Percentiles rank a stretch among this genome's conserved stretches.
Conservation (phyloP, 2,888 invertebrate genomes). For the Tineola bisselliella region DNA sequence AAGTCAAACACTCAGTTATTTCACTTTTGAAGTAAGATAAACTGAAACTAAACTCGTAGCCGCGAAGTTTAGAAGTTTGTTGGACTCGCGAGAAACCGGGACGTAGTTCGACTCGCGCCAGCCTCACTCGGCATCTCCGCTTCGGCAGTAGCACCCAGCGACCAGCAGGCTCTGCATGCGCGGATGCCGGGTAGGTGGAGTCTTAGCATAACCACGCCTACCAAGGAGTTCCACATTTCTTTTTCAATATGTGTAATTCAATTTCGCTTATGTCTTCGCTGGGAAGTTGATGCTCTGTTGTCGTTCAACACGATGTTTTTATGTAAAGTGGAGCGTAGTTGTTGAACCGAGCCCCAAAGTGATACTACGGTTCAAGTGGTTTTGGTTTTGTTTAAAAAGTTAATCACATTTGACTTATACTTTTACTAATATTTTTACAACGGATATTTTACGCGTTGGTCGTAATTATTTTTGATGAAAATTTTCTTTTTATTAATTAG, state of each 20-base stretch:
- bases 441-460: too few relatives aligned
- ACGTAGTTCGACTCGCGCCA: conserved; percentile 23
- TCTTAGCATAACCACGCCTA: conserved; percentile 61
- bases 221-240: conserved; percentile 68
- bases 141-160: conserved; percentile 24
- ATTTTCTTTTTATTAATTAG: not conserved
- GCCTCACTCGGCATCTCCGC: conserved; percentile 9
- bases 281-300: conserved; percentile 68
- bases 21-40: conserved; percentile 25
- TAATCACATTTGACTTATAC: not conserved
- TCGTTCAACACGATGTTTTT: conserved; percentile 68
- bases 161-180: conserved; percentile 48
- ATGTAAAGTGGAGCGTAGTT: conserved; percentile 68
- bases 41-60: conserved; percentile 33
- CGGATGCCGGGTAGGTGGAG: conserved; percentile 58
- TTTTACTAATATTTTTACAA: too few relatives aligned
- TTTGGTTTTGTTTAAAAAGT: conserved; percentile 23
- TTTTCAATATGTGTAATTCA: conserved; percentile 70
- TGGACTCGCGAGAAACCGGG: conserved; percentile 32
- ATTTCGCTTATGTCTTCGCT: conserved; percentile 69
- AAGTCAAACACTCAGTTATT: conserved; percentile 31
- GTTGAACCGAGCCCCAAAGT: conserved; percentile 50
- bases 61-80: conserved; percentile 36
- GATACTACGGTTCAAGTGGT: conserved; percentile 49
- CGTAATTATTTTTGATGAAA: not conserved